phyloP scores from a whole-genome alignment of 2,113 vertebrate genomes.

The Callospermophilus lateralis region DNA sequence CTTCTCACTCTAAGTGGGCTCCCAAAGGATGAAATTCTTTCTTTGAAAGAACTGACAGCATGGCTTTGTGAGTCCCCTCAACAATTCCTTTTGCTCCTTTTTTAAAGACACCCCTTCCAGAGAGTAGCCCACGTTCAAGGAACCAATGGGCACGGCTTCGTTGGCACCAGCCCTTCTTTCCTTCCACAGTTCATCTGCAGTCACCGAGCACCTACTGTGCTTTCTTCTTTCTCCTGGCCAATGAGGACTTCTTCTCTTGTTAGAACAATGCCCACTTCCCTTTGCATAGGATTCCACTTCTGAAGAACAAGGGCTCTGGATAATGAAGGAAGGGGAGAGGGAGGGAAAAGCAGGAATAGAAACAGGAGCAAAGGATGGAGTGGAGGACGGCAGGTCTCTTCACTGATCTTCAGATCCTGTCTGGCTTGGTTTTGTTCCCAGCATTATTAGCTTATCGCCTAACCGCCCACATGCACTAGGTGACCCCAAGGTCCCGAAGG shows the following conservation, averaged over 20 bases:
- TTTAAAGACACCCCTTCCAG: background rate
- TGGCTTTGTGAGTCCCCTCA: background rate
- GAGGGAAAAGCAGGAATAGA: background rate
- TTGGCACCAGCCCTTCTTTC: accelerated
- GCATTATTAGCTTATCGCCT: background rate
- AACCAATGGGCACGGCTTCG: too few species aligned
- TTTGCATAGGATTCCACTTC: background rate
- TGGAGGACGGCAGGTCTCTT: background rate
- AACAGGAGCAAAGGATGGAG: background rate
- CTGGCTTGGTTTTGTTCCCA: background rate
- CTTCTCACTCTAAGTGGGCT: constrained; percentile 49
- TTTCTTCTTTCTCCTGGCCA: background rate
- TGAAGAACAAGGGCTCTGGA: background rate
- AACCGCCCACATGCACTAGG: background rate
- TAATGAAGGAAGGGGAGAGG: background rate
- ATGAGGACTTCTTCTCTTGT: background rate
- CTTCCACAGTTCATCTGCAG: background rate
- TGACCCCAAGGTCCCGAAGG: constrained; percentile 4
- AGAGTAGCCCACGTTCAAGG: background rate
- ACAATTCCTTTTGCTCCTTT: background rate
- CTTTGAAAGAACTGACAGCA: constrained; percentile 59
- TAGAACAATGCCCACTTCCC: background rate
- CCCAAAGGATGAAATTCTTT: constrained; percentile 80
- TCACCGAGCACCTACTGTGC: background rate
- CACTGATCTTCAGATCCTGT: background rate